These are phyloP conservation scores for Popillia japonica DNA, from an alignment of 1,140 invertebrate genomes.

Conservation along the genomic window DNA sequence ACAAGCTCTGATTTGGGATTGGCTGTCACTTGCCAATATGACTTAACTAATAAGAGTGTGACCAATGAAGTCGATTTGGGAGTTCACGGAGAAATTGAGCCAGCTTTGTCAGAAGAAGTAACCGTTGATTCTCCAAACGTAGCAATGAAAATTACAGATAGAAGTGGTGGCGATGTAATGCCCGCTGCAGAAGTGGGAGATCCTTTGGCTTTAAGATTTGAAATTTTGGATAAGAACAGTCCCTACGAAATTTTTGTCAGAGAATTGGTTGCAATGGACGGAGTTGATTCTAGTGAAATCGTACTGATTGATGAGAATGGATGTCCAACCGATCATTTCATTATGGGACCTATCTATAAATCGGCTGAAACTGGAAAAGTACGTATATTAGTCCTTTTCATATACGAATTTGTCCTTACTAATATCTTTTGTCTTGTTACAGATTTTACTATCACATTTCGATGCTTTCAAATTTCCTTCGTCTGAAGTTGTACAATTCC, in stretches of 20 bases:
- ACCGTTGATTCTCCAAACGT: conserved; percentile 93
- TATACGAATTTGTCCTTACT: not conserved
- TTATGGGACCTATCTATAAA: conserved; percentile 91
- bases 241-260: conserved; percentile 95
- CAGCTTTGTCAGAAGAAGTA: conserved; percentile 81
- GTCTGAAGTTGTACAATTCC: conserved; percentile 93
- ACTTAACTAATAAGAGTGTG: conserved; percentile 91
- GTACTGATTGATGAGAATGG: conserved; percentile 90
- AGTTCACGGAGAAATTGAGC: conserved; percentile 85
- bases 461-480: conserved; percentile 97
- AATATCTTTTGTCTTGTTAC: conserved; percentile 55
- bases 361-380: conserved; percentile 78
- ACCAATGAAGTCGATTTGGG: conserved; percentile 90
- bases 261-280: conserved; percentile 93
- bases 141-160: conserved; percentile 92
- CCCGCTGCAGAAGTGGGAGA: conserved; percentile 89
- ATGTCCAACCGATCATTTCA: conserved; percentile 91
- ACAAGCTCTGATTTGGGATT: conserved; percentile 92
- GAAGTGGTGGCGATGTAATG: conserved; percentile 80
- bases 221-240: conserved; percentile 89
- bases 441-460: conserved; percentile 89
- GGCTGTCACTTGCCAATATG: conserved; percentile 92
- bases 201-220: conserved; percentile 87
- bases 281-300: conserved; percentile 90
- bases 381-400: conserved; percentile 39